These are phyloP conservation scores for Ammodytes dubius DNA, from an alignment of 2,113 vertebrate genomes.

Conservation along the genomic window DNA sequence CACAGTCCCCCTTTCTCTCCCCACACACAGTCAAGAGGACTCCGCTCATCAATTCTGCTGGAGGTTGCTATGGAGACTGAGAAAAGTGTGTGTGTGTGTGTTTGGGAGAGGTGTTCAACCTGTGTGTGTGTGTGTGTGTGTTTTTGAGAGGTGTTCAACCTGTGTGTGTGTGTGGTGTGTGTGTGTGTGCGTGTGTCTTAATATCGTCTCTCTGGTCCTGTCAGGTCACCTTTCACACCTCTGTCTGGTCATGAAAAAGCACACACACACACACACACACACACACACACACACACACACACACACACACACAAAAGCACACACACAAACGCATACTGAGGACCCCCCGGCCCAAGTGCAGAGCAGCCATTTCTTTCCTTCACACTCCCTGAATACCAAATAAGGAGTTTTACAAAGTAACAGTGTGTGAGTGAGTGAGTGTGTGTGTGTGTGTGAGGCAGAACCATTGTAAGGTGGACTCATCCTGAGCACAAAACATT, in stretches of 20 bases:
- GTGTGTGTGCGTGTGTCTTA: constrained; percentile 43
- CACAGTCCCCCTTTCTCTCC: constrained; percentile 38
- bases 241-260: constrained; percentile 26
- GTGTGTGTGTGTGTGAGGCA: background rate
- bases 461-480: constrained; percentile 12
- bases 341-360: constrained; percentile 39
- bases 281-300: constrained; percentile 21
- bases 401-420: constrained; percentile 14
- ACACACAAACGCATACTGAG: constrained; percentile 18
- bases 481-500: background rate
- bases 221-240: constrained; percentile 60
- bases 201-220: constrained; percentile 75
- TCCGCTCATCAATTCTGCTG: constrained; percentile 80
- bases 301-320: constrained; percentile 23
- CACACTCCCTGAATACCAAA: constrained; percentile 47
- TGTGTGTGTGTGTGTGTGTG: constrained; percentile 27
- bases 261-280: constrained; percentile 24
- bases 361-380: constrained; percentile 45
- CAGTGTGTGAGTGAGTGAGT: background rate
- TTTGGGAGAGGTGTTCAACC: constrained; percentile 28
- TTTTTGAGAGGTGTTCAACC: constrained; percentile 27
- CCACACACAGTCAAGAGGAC: constrained; percentile 69
- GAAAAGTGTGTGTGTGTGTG: constrained; percentile 36
- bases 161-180: constrained; percentile 7
- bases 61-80: constrained; percentile 84